Evolutionary conservation across 2,888 invertebrate genomes (phyloP), one percentile per base, ranked within the genome.

Genomic region (Ichneumoninae sp.): DNA sequence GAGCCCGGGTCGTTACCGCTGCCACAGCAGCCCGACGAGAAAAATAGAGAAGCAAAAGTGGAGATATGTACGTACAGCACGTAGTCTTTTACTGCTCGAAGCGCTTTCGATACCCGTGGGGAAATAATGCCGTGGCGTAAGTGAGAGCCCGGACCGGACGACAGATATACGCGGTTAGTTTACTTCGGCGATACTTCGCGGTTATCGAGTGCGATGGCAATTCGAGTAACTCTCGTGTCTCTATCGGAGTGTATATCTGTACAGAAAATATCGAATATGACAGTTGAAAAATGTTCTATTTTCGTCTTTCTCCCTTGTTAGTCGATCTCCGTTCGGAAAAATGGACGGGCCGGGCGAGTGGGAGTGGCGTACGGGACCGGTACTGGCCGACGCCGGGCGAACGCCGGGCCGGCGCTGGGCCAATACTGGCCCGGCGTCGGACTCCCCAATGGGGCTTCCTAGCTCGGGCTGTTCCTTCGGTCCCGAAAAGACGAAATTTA

Each of bases 21-120:
- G 60, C 44, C 63, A 33, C 52, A 30, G 36, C 50, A 26, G 33
- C 13, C 13, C 40, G 33, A 30, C 26, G 30, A 7, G 40, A 76
- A 65, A 40, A 22, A 52, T 50, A 66, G 36, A 66, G 65, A 75
- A 36, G 22, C 6, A 8, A 52, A 47, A 47, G 44, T 47, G 44
- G 44, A 47, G 44, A 47, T 47, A 47, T 16, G 44, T 47, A 54
- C 52, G 54, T 33, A 33, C 63, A 16, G 76, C 76, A 66, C 76
- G 74, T 75, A 75, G 65, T 22, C 74, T 65, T 63, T 75, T 75
- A 75, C 74, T 75, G 65, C 74, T 36, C 50, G 50, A 65, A 60
- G 74, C 74, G 65, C 50, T 65, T 65, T 75, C 74, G 74, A 75
- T 75, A 75, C 50, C 60, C 74, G 60, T 60, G 74, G 74, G 60